These are phyloP conservation scores for Intellagama lesueurii DNA, from an alignment of 2,797 vertebrate genomes.

Conservation along the genomic window DNA sequence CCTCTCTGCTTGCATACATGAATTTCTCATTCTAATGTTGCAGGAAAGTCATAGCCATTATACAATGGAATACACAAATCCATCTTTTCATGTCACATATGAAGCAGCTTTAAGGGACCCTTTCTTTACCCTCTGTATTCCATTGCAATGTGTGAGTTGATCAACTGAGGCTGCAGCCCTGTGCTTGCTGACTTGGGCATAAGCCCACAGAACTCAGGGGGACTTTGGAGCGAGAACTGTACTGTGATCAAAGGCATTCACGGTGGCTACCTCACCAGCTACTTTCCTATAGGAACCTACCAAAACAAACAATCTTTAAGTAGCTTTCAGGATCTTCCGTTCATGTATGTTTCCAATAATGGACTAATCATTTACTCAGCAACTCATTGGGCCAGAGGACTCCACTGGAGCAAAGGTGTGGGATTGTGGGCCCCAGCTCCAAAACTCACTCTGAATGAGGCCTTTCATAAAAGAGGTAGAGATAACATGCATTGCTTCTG, in stretches of 20 bases:
- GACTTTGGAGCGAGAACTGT: background rate
- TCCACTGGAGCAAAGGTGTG: background rate
- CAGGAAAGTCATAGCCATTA: background rate
- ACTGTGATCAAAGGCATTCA: background rate
- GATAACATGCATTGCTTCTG: slow-evolving; percentile 46
- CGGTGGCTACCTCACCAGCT: no score
- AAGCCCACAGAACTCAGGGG: background rate
- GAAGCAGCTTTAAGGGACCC: background rate
- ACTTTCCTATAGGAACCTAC: background rate
- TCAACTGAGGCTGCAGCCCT: background rate
- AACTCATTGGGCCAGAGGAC: background rate
- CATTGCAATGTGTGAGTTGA: no score
- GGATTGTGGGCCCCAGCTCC: background rate
- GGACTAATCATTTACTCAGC: background rate
- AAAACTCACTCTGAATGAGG: background rate
- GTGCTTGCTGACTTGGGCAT: background rate
- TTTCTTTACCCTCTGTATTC: background rate
- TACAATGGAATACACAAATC: background rate
- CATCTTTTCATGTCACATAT: background rate
- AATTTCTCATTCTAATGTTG: background rate
- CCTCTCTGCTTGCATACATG: no score
- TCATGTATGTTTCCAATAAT: background rate
- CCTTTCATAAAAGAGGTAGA: background rate
- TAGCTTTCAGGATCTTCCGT: background rate
- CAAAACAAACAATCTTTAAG: background rate